Conservation (phyloP, 2,113 vertebrate species). For the Nibea coibor region DNA sequence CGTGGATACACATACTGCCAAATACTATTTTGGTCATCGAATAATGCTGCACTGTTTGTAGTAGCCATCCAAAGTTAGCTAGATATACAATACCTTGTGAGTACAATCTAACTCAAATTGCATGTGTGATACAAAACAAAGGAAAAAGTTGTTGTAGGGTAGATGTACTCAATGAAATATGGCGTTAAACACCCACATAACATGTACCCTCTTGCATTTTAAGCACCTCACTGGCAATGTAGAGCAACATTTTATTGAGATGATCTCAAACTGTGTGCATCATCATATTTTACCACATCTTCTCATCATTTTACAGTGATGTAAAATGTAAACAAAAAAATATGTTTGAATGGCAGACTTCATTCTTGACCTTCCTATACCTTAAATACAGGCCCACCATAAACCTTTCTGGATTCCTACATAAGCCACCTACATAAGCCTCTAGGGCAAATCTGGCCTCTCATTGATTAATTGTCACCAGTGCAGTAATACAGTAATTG, state of each 20-base stretch:
- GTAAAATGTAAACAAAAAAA: neutral
- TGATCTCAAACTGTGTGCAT: neutral
- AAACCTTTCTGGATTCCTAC: neutral
- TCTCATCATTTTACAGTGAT: neutral
- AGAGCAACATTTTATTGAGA: neutral
- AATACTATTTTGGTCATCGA: conserved; percentile 27
- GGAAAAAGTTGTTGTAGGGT: neutral
- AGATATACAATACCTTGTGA: conserved; percentile 20
- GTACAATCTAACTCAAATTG: neutral
- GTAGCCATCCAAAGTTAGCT: conserved; percentile 14
- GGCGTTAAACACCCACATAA: neutral
- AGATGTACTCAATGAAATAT: neutral
- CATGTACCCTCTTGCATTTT: neutral
- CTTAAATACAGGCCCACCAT: neutral
- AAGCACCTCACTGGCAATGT: neutral
- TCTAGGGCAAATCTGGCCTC: neutral
- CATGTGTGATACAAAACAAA: neutral
- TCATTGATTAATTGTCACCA: neutral
- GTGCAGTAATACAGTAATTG: neutral
- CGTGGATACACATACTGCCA: conserved; percentile 16
- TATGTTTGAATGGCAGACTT: neutral
- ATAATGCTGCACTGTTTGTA: conserved; percentile 16
- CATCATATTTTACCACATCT: neutral
- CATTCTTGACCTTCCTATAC: neutral
- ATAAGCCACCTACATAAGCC: no score